These are phyloP conservation scores for Drosophila micromelanica DNA, from an alignment of 1,140 invertebrate genomes.

Conservation along the genomic window DNA sequence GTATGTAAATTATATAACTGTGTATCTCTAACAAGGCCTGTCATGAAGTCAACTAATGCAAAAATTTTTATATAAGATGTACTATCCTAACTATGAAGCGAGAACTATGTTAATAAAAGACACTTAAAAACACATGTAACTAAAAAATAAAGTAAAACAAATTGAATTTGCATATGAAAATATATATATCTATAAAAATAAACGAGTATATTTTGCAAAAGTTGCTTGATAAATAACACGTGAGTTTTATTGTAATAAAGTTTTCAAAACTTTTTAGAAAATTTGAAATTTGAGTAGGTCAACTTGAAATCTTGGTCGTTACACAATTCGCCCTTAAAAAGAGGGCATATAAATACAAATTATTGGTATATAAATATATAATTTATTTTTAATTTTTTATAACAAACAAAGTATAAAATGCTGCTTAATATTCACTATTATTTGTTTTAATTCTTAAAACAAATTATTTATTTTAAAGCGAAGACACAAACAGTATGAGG, in stretches of 20 bases:
- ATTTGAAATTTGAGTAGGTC: no score
- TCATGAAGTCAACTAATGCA: slow-evolving; percentile 64
- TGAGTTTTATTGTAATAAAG: slow-evolving; percentile 24
- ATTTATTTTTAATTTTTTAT: no score
- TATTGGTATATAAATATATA: no score
- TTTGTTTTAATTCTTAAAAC: no score
- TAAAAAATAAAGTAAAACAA: slow-evolving; percentile 39
- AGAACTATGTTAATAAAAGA: slow-evolving; percentile 64
- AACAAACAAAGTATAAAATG: no score
- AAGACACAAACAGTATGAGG: no score
- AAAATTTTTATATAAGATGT: slow-evolving; percentile 49
- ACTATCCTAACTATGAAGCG: slow-evolving; percentile 61
- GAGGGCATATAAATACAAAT: no score
- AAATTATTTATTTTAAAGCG: no score
- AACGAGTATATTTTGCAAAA: slow-evolving; percentile 55
- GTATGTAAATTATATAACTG: slow-evolving; percentile 29
- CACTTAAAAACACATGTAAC: slow-evolving; percentile 44
- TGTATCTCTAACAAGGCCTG: slow-evolving; percentile 52
- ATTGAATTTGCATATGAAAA: slow-evolving; percentile 62
- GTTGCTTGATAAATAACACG: slow-evolving; percentile 46
- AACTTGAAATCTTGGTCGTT: no score
- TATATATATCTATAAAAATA: slow-evolving; percentile 43
- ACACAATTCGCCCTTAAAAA: no score
- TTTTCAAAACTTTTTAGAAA: background rate
- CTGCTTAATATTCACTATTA: no score